Percentiles rank a stretch among this genome's conserved stretches.
These are phyloP conservation scores for Dipodomys merriami DNA, from an alignment of 2,113 vertebrate genomes.

Conservation along the genomic window DNA sequence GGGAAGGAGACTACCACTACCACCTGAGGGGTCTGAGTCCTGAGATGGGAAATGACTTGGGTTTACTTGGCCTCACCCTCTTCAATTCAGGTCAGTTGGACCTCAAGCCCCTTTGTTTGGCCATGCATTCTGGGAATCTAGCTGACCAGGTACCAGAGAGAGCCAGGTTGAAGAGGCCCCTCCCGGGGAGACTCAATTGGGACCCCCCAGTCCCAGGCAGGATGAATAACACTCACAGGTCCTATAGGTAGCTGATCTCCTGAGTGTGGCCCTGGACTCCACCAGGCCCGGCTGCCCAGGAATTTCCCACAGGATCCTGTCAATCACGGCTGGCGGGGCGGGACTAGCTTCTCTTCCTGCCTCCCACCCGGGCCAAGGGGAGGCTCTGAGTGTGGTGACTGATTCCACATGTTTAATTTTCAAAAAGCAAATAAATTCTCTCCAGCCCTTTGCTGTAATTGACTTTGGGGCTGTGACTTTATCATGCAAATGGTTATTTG, in stretches of 20 bases:
- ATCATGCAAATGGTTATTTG: slow-evolving; percentile 75
- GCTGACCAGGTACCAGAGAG: neutral
- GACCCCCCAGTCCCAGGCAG: too few relatives aligned
- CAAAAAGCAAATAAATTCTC: slow-evolving; percentile 77
- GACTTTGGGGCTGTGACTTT: slow-evolving; percentile 74
- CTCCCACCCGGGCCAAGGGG: neutral
- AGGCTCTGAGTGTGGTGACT: slow-evolving; percentile 34
- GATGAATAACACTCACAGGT: neutral
- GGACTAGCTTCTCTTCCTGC: neutral
- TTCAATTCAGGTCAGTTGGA: neutral
- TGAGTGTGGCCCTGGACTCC: neutral
- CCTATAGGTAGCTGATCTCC: too few relatives aligned
- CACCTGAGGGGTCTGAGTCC: neutral
- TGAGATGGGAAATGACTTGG: neutral
- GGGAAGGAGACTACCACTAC: too few relatives aligned
- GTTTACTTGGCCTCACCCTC: neutral
- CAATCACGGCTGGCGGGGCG: neutral
- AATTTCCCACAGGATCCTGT: neutral
- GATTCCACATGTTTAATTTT: slow-evolving; percentile 75
- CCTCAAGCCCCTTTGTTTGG: too few relatives aligned
- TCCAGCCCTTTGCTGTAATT: slow-evolving; percentile 67
- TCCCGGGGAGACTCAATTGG: neutral
- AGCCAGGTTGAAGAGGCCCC: neutral
- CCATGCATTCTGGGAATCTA: neutral
- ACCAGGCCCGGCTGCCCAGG: neutral